These are phyloP conservation scores for Dysmachus trigonus DNA, from an alignment of 2,888 invertebrate species.

Conservation along the genomic window DNA sequence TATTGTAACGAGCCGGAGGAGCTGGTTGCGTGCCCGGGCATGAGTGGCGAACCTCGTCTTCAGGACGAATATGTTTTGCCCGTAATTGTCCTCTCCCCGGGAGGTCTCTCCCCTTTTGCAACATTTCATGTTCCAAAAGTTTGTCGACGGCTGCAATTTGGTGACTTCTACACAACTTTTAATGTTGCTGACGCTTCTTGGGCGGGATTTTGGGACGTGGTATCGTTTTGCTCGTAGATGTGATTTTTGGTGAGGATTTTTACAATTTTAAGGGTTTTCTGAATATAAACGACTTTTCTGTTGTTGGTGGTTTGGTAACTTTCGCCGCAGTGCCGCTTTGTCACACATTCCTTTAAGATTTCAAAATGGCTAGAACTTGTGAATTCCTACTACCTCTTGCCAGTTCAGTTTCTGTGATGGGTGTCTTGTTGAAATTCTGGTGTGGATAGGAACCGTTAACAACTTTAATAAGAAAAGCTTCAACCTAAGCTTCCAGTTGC, in stretches of 20 bases:
- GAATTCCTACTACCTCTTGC: not conserved
- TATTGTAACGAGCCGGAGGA: slow-evolving; percentile 15
- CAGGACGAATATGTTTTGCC: not conserved
- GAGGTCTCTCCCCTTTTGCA: not conserved
- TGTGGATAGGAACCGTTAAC: not conserved
- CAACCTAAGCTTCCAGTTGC: not conserved
- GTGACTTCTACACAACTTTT: not conserved
- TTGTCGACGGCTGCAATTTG: not conserved
- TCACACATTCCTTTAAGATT: not conserved
- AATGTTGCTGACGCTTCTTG: not conserved
- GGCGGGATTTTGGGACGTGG: not conserved
- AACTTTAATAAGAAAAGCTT: not conserved
- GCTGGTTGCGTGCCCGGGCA: not conserved
- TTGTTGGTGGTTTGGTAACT: not conserved
- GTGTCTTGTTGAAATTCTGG: not conserved
- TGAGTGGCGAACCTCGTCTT: not conserved
- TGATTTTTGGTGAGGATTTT: not conserved
- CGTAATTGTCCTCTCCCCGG: not conserved
- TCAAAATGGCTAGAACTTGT: not conserved
- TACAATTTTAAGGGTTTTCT: not conserved
- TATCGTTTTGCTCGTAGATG: not conserved
- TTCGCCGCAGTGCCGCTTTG: not conserved
- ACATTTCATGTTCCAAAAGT: not conserved
- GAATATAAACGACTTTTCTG: not conserved
- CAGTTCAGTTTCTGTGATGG: not conserved